These are phyloP conservation scores for Thymallus thymallus DNA, from an alignment of 2,113 vertebrate genomes.

Conservation along the genomic window DNA sequence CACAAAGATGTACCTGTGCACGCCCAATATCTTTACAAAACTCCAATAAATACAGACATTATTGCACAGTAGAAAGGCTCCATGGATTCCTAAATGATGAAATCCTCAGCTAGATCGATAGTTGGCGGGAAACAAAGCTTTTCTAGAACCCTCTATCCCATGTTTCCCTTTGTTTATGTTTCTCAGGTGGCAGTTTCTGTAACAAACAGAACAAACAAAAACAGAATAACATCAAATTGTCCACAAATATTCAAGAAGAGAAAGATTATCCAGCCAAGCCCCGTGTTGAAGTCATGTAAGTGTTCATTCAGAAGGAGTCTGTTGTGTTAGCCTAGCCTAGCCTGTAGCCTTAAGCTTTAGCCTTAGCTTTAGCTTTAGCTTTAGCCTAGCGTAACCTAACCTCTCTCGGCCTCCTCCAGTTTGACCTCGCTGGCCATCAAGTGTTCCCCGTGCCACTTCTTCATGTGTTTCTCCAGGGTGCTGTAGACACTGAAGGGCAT, in stretches of 20 bases:
- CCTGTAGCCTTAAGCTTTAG: conserved; percentile 52
- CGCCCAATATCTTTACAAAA: conserved; percentile 97
- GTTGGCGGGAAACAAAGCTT: conserved; percentile 77
- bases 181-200: conserved; percentile 88
- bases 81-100: conserved; percentile 93
- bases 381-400: conserved; percentile 64
- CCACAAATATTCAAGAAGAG: conserved; percentile 50
- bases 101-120: conserved; percentile 83
- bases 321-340: conserved; percentile 29
- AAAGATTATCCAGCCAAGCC: conserved; percentile 74
- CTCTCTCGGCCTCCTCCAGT: conserved; percentile 97
- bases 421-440: conserved; percentile 99
- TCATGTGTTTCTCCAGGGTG: conserved; percentile 99
- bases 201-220: conserved; percentile 36
- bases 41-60: conserved; percentile 99
- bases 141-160: conserved; percentile 79
- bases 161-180: conserved; percentile 75
- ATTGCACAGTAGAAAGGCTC: conserved; percentile 99
- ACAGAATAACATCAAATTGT: conserved; percentile 61
- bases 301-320: conserved; percentile 53
- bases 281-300: conserved; percentile 59
- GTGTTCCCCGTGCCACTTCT: conserved; percentile 99
- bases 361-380: too few relatives aligned
- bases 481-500: conserved; percentile 99
- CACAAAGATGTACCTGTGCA: conserved; percentile 97